phyloP scores from a whole-genome alignment of 2,888 invertebrate species.

The Coleophora flavipennella region DNA sequence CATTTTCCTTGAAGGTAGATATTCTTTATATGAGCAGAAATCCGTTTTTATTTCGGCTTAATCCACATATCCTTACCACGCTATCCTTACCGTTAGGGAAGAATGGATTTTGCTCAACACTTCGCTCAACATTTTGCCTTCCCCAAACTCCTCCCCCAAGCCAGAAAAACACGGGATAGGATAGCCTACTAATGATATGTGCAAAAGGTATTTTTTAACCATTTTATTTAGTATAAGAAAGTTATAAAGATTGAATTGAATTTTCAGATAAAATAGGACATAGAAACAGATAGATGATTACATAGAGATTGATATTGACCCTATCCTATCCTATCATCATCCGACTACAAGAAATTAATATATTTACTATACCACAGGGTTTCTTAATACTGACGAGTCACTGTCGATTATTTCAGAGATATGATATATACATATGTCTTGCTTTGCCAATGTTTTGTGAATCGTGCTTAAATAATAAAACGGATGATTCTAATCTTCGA shows the following conservation, averaged over 20 bases:
- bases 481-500: background rate
- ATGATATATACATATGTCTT: too few relatives aligned
- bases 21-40: too few relatives aligned
- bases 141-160: too few relatives aligned
- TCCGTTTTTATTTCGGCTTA: too few relatives aligned
- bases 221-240: slow-evolving; percentile 1
- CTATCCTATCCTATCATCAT: slow-evolving; percentile 34
- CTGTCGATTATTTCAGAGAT: slow-evolving; percentile 53
- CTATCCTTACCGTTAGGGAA: too few relatives aligned
- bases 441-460: background rate
- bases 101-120: too few relatives aligned
- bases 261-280: slow-evolving; percentile 18
- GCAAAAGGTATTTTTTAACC: too few relatives aligned
- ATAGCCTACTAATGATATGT: too few relatives aligned
- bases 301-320: slow-evolving; percentile 42
- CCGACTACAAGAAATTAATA: slow-evolving; percentile 44
- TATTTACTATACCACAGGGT: slow-evolving; percentile 58
- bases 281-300: slow-evolving; percentile 33
- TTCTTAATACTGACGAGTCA: slow-evolving; percentile 63
- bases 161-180: too few relatives aligned
- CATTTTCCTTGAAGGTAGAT: too few relatives aligned
- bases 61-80: too few relatives aligned
- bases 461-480: background rate
- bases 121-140: too few relatives aligned
- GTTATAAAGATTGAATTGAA: background rate